Conservation (phyloP, 2,888 invertebrate genomes). For the Maniola hyperantus region DNA sequence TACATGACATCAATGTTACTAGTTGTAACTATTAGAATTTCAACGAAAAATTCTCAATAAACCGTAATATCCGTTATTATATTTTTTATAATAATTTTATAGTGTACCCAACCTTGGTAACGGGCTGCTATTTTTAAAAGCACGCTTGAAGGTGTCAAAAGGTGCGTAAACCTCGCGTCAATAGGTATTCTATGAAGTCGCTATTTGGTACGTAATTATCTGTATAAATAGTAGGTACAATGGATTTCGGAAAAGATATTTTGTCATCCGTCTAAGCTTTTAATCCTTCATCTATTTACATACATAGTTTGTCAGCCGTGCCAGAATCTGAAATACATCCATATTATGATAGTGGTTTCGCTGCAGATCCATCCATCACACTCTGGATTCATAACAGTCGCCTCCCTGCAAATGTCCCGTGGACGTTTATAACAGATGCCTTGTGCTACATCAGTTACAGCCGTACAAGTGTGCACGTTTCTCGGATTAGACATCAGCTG, state of each 20-base stretch:
- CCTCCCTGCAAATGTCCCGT: conserved; percentile 63
- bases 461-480: conserved; percentile 24
- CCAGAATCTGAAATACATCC: conserved; percentile 44
- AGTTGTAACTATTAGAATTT: too few relatives aligned
- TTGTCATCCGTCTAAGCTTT: conserved; percentile 26
- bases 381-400: conserved; percentile 72
- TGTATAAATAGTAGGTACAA: too few relatives aligned
- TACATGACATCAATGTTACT: neutral
- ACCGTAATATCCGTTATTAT: too few relatives aligned
- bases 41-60: too few relatives aligned
- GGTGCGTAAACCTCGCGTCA: too few relatives aligned
- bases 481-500: conserved; percentile 1
- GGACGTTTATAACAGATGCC: conserved; percentile 63
- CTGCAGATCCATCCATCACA: conserved; percentile 70
- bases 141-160: too few relatives aligned
- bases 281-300: conserved; percentile 32
- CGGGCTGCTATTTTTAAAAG: too few relatives aligned
- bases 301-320: conserved; percentile 33
- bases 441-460: conserved; percentile 47
- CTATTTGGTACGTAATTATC: too few relatives aligned
- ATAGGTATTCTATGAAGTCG: too few relatives aligned
- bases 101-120: too few relatives aligned
- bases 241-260: neutral
- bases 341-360: conserved; percentile 46
- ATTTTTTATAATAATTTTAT: too few relatives aligned